A percentile compares a stretch with the other conserved stretches of the same genome.
phyloP scores from a whole-genome alignment of 2,888 invertebrate genomes.

The Ornithoptera priamus region DNA sequence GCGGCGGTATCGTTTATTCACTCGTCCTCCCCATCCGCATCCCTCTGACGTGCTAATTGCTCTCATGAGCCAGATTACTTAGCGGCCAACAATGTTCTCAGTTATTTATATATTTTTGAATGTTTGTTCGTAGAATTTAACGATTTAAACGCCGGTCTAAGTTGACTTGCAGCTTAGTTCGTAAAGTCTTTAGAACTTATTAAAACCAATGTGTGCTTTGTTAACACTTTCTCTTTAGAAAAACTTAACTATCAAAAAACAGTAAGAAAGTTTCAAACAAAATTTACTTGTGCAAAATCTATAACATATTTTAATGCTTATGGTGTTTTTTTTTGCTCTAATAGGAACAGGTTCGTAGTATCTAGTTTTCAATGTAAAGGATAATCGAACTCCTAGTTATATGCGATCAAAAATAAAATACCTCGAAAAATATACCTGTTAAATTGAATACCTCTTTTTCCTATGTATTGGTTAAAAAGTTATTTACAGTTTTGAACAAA shows the following conservation, averaged over 20 bases:
- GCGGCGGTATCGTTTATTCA: slow-evolving; percentile 2
- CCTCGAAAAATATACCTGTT: no score
- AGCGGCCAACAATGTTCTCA: not conserved
- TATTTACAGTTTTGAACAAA: not conserved
- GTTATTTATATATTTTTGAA: not conserved
- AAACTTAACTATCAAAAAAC: no score
- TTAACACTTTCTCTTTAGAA: not conserved
- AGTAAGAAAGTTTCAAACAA: no score
- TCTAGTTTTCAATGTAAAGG: no score
- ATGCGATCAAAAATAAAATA: no score
- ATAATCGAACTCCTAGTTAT: no score
- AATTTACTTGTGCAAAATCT: no score
- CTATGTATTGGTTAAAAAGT: not conserved
- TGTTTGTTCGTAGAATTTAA: not conserved
- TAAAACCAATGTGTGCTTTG: not conserved
- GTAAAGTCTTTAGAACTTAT: not conserved
- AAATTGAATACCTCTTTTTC: no score
- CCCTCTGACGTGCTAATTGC: slow-evolving; percentile 1
- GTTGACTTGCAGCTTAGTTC: not conserved
- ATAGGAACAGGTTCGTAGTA: no score
- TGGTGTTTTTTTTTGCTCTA: no score
- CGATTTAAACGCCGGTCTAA: not conserved
- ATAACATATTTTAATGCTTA: no score
- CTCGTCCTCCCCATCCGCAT: slow-evolving; percentile 1
- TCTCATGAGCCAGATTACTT: not conserved